Percentiles rank a stretch among this genome's conserved stretches.
Evolutionary conservation across 2,888 invertebrate species (phyloP).

Genomic region (Nebria brevicollis): DNA sequence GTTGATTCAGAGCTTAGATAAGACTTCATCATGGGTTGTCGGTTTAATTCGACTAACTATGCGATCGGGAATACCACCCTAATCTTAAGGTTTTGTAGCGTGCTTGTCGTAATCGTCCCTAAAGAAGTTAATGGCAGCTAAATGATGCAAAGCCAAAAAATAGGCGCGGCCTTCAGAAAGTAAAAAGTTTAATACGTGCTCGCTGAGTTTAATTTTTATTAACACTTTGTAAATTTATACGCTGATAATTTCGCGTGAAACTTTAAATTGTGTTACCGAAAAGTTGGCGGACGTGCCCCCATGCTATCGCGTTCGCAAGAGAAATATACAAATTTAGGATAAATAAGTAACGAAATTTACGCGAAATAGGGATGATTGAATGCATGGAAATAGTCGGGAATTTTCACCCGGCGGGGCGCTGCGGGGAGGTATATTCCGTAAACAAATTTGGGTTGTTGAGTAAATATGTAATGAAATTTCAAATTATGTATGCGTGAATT

Average conservation of each 20-base stretch:
- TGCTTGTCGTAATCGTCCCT: neutral
- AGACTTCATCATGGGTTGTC: neutral
- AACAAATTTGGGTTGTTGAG: neutral
- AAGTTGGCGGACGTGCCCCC: neutral
- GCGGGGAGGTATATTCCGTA: neutral
- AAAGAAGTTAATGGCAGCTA: constrained; percentile 7
- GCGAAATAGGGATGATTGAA: neutral
- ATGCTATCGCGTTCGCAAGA: neutral
- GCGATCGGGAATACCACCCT: constrained; percentile 29
- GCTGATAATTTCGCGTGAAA: neutral
- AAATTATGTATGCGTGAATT: neutral
- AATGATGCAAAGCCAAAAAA: constrained; percentile 32
- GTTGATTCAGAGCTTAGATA: constrained; percentile 24
- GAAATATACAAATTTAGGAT: neutral
- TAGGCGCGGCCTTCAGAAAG: neutral
- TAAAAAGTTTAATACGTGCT: neutral
- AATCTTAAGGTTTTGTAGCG: constrained; percentile 4
- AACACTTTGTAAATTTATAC: constrained; percentile 31
- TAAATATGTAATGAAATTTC: neutral
- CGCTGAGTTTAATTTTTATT: constrained; percentile 32
- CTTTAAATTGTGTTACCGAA: constrained; percentile 1
- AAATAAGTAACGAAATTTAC: neutral
- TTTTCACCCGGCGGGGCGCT: neutral
- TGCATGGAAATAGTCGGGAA: neutral
- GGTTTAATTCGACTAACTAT: constrained; percentile 33